Evolutionary conservation across 2,888 invertebrate genomes (phyloP), one percentile per base, ranked within the genome.

Genomic region (Macropis europaea): DNA sequence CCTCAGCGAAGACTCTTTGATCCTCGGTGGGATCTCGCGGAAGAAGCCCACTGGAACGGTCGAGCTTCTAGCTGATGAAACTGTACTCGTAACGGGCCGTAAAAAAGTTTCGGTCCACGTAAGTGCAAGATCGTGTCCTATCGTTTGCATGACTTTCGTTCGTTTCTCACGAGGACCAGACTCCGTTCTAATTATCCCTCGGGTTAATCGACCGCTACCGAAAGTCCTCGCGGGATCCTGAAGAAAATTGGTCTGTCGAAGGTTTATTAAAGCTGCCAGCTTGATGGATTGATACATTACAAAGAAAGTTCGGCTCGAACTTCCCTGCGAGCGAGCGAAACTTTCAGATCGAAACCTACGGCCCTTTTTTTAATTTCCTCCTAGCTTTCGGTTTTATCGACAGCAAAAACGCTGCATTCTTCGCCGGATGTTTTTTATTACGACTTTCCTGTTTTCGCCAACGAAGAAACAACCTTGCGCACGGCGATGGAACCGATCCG

Each of bases 41-140:
- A 15, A 22, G 2, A 9, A 19, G 7, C 24, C 24, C 15, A 4
- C 34, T 11, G 11, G 61, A 32, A 40, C 5, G 7, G 6, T 11
- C 9, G 4, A 15, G 43, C 19, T 36, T 17, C 52, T 13, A 40
- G 36, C 6, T 13, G 17, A 32, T 32, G 13, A 19, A 54, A 60
- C 63, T 42, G 40, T 38, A 59, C 56, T 60, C 26, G 32, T 48
- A 48, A 61, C 34, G 26, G 38, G 6, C 30, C 26, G 60, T 45
- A 47, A 61, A 67, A 66, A 73, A 53, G 53, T 59, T 61, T 69
- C 30, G 32, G 34, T 22, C 42, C 7, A 19, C 40, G 61, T 75
- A 59, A 77, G 75, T 75, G 76, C 72, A 40, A 50, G 71, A 56
- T 61, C 76, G 62, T 75, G 76, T 77, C 57, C 56, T 47, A 45